phyloP scores from a whole-genome alignment of 2,888 invertebrate genomes.

The Heliconius cydno region DNA sequence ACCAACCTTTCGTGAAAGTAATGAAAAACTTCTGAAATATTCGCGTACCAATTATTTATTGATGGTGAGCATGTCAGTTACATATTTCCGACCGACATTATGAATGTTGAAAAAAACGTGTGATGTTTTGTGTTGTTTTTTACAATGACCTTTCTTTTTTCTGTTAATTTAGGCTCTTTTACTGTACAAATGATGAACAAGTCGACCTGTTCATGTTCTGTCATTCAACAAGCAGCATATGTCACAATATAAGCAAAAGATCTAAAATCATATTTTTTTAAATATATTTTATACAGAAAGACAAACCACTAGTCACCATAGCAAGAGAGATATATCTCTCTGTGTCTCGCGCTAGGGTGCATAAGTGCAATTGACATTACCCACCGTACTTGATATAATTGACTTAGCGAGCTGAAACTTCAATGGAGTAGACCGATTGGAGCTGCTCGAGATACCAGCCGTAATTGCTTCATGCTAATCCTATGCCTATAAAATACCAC shows the following conservation, averaged over 20 bases:
- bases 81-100: background rate
- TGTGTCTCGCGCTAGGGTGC: background rate
- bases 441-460: background rate
- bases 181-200: background rate
- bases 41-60: background rate
- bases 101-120: background rate
- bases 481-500: background rate
- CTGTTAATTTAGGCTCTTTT: background rate
- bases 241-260: background rate
- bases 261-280: background rate
- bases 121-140: background rate
- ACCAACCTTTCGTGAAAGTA: background rate
- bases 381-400: slow-evolving; percentile 3
- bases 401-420: slow-evolving; percentile 6
- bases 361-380: slow-evolving; percentile 5
- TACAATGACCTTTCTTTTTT: background rate
- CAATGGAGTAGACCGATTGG: background rate
- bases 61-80: background rate
- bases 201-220: background rate
- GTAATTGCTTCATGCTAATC: slow-evolving; percentile 9
- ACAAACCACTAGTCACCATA: too few species aligned
- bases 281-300: background rate
- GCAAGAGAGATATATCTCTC: too few species aligned
- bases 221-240: background rate
- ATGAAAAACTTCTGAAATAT: slow-evolving; percentile 2